Conservation (phyloP, 1,140 invertebrate genomes). For the Meloidogyne chitwoodi region DNA sequence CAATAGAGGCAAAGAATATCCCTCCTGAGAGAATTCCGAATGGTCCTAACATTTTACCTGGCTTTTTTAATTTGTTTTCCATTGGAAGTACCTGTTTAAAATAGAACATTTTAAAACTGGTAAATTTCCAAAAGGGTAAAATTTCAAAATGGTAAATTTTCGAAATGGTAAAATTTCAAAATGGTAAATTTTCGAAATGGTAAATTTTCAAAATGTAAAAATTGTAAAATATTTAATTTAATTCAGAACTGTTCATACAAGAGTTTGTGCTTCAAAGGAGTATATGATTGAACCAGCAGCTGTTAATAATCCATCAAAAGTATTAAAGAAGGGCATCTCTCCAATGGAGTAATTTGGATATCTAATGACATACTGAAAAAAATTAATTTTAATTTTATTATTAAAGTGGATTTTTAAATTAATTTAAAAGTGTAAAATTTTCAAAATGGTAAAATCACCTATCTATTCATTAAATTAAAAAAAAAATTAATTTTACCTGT, state of each 20-base stretch:
- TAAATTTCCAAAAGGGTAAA: no score
- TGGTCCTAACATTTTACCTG: slow-evolving; percentile 47
- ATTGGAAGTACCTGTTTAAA: slow-evolving; percentile 45
- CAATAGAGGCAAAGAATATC: slow-evolving; percentile 49
- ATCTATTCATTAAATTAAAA: background rate
- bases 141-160: no score
- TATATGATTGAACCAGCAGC: slow-evolving; percentile 53
- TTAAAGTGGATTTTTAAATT: no score
- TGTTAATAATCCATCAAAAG: slow-evolving; percentile 47
- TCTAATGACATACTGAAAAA: slow-evolving; percentile 38
- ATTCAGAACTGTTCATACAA: slow-evolving; percentile 26
- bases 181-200: no score
- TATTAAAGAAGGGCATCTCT: slow-evolving; percentile 41
- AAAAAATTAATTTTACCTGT: slow-evolving; percentile 33
- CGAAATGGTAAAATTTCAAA: no score
- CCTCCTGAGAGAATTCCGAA: slow-evolving; percentile 51
- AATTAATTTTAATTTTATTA: background rate
- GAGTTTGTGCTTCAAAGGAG: slow-evolving; percentile 56
- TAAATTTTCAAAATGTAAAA: no score
- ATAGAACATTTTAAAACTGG: background rate
- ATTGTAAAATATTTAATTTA: no score
- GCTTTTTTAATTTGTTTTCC: slow-evolving; percentile 49
- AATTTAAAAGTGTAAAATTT: no score
- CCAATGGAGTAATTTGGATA: slow-evolving; percentile 27
- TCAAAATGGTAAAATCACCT: no score